A percentile compares a stretch with the other conserved stretches of the same genome.
Evolutionary conservation across 2,797 vertebrate species (phyloP).

Genomic region (Astyanax mexicanus): DNA sequence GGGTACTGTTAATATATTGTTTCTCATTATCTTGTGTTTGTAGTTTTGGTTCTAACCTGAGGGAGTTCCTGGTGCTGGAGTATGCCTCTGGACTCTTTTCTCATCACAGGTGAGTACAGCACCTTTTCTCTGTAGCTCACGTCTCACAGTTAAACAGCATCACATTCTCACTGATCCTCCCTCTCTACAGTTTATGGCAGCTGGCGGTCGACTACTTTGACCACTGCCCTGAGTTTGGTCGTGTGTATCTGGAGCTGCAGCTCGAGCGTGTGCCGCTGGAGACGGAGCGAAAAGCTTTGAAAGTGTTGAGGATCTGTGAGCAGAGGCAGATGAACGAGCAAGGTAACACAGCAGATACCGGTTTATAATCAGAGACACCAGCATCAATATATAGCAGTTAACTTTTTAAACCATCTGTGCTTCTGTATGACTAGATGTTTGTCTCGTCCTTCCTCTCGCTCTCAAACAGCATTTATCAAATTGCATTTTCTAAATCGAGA

Average conservation of each 20-base stretch:
- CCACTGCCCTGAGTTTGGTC: constrained; percentile 90
- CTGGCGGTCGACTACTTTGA: constrained; percentile 95
- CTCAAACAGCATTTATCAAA: too few relatives aligned
- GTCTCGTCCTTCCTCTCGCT: too few relatives aligned
- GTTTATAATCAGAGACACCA: too few relatives aligned
- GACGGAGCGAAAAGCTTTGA: constrained; percentile 93
- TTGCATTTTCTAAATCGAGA: too few relatives aligned
- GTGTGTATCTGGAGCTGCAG: constrained; percentile 91
- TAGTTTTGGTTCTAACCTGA: constrained; percentile 96
- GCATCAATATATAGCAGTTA: too few relatives aligned
- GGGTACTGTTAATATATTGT: too few relatives aligned
- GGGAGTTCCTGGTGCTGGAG: constrained; percentile 94
- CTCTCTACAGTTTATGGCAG: constrained; percentile 90
- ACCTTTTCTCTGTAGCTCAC: too few relatives aligned
- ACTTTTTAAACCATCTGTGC: too few relatives aligned
- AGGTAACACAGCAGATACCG: too few relatives aligned
- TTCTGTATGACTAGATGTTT: too few relatives aligned
- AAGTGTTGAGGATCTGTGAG: constrained; percentile 94
- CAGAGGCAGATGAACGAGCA: constrained; percentile 94
- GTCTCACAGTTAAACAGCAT: too few relatives aligned
- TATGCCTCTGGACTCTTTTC: constrained; percentile 95
- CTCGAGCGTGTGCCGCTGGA: constrained; percentile 91
- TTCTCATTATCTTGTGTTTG: too few relatives aligned
- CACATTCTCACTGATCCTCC: not conserved
- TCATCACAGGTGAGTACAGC: constrained; percentile 88